Evolutionary conservation across 2,888 invertebrate genomes (phyloP), one percentile per base, ranked within the genome.

Genomic region (Allygus modestus): DNA sequence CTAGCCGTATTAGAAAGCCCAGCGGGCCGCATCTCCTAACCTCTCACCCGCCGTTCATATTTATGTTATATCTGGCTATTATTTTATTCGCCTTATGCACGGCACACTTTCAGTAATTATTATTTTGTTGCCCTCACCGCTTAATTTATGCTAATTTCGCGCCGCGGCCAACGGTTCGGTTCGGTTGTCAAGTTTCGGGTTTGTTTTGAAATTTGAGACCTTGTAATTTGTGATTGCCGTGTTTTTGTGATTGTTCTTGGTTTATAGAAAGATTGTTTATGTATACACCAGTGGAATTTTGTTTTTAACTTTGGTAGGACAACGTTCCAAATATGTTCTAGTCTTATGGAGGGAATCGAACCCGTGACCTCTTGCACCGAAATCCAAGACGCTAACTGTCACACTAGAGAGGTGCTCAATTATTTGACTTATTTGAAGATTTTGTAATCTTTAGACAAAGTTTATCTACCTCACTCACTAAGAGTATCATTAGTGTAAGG

Each of bases 31-130:
- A 23, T 28, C 46, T 15, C 43, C 26, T 51, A 51, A 77, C 77
- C 77, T 77, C 46, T 77, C 46, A 77, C 77, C 77, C 51, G 41
- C 28, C 15, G 23, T 46, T 77, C 37, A 77, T 77, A 51, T 77
- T 77, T 77, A 77, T 77, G 77, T 43, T 51, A 77, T 77, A 77
- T 41, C 77, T 37, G 77, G 77, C 77, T 43, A 51, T 77, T 77
- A 77, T 77, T 77, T 77, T 77, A 77, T 51, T 26, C 77, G 23
- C 46, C 43, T 77, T 77, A 77, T 28, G 51, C 77, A 77, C 77
- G 77, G 46, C 51, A 77, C 46, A 46, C 43, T 77, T 77, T 51
- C 77, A 77, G 77, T 51, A 77, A 77, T 77, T 77, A 77, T 77
- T 51, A 46, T 46, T 43, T 51, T 28, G 46, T 12, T 51, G 77